Evolutionary conservation across 2,888 invertebrate genomes (phyloP).

Genomic region (Dinocampus coccinellae): DNA sequence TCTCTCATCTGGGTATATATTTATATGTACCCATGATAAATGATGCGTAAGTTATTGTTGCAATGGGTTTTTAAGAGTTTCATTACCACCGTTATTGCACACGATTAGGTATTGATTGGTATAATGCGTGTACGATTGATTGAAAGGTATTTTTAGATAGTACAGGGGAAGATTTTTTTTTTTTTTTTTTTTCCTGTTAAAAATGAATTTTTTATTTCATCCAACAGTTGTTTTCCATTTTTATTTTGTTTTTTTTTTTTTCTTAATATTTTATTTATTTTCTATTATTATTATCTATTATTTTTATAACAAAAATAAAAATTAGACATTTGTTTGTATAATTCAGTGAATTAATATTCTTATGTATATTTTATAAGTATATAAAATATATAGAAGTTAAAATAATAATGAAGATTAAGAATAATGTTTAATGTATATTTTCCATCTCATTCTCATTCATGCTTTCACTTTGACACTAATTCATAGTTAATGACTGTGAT

Average conservation of each 20-base stretch:
- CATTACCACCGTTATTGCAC: conserved; percentile 30
- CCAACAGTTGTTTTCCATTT: too few species aligned
- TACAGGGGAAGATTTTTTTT: background rate
- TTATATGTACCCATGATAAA: conserved; percentile 8
- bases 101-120: conserved; percentile 26
- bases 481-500: conserved; percentile 43
- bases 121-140: conserved; percentile 6
- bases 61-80: conserved; percentile 19
- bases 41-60: conserved; percentile 34
- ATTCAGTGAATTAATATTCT: too few species aligned
- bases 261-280: background rate
- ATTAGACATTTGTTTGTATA: background rate
- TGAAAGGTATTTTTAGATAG: conserved; percentile 5
- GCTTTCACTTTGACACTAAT: conserved; percentile 37
- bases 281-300: too few species aligned
- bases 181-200: too few species aligned
- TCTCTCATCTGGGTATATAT: background rate
- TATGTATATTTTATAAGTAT: too few species aligned
- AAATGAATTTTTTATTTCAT: too few species aligned
- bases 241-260: too few species aligned
- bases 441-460: background rate
- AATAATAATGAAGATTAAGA: background rate
- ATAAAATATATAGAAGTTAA: too few species aligned
- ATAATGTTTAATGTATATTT: conserved; percentile 2
- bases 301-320: background rate